Evolutionary conservation across 2,113 vertebrate species (phyloP), one percentile per base, ranked within the genome.

Genomic region (Leiothrix lutea): DNA sequence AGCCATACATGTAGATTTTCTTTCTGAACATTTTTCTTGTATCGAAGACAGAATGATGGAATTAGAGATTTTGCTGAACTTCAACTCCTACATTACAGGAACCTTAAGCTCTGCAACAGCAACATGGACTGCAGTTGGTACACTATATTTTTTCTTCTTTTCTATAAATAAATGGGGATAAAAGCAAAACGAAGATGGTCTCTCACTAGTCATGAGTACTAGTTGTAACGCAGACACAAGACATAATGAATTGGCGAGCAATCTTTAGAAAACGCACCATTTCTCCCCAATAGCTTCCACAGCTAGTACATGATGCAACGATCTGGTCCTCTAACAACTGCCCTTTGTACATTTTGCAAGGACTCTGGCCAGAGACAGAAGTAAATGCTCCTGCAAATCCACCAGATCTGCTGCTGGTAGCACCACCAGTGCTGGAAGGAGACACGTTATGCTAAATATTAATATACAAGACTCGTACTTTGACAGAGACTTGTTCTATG

Each of bases 291-390:
- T 3, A 93, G 60, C 79, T 93, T 93, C 47, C 45, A 93, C 48
- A 87, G 77, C 69, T 56, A 94, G 89, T 84, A 87, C 79, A 93
- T 40, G 71, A 95, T 57, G 24, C 75, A 96, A 93, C 38, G 42
- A 88, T 83, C 42, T 85, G 47, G 83, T 88, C 26, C 33, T 65
- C 35, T 50, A 82, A 94, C 80, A 94, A 95, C 80, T 86, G 80
- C 24, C 75, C 92, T 93, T 93, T 95, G 67, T 92, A 73, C 12
- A 25, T 44, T 86, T 80, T 86, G 64, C 56, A 80, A 77, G 26
- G 25, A 86, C 56, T 45, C 44, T 83, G 44, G 57, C 64, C 92
- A 70, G 40, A 93, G 33, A 47, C 6, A 67, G 18, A 88, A 73
- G 33, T 35, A 74, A 80, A 73, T 20, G n/a, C 31, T 84, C 45